Evolutionary conservation across 2,113 vertebrate genomes (phyloP).

Genomic region (Lynx canadensis): DNA sequence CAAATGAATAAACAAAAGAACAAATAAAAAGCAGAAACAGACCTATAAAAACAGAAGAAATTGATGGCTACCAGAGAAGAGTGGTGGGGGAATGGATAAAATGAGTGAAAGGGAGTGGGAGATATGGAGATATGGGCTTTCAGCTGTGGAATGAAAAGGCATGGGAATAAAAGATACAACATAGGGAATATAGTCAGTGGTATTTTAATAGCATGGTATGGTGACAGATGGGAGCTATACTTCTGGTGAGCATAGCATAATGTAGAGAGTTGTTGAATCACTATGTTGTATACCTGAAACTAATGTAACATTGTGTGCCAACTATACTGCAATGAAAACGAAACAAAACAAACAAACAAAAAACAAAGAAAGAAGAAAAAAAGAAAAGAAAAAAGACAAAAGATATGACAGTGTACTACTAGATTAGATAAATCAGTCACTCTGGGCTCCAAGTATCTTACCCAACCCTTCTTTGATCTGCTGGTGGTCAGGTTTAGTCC

Average conservation of each 20-base stretch:
- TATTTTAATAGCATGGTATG: neutral
- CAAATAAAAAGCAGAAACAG: neutral
- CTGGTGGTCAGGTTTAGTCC: accelerated
- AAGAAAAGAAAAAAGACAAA: neutral
- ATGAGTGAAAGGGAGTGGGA: neutral
- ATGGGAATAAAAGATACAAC: neutral
- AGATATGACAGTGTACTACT: neutral
- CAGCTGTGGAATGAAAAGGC: neutral
- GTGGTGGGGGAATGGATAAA: neutral
- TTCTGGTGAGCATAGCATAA: neutral
- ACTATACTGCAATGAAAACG: neutral
- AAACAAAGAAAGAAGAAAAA: neutral
- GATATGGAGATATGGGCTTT: neutral
- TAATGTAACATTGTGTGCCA: neutral
- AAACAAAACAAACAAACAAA: no score
- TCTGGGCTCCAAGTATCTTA: neutral
- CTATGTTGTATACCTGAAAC: neutral
- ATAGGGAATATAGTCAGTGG: neutral
- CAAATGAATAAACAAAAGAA: neutral
- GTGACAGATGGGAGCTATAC: neutral
- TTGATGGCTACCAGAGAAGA: neutral
- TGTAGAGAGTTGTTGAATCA: neutral
- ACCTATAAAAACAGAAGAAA: neutral
- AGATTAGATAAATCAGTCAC: neutral
- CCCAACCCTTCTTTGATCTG: neutral